Percentiles rank a stretch among this genome's conserved stretches.
Conservation (phyloP, 2,113 vertebrate genomes). For the Tupaia tana region DNA sequence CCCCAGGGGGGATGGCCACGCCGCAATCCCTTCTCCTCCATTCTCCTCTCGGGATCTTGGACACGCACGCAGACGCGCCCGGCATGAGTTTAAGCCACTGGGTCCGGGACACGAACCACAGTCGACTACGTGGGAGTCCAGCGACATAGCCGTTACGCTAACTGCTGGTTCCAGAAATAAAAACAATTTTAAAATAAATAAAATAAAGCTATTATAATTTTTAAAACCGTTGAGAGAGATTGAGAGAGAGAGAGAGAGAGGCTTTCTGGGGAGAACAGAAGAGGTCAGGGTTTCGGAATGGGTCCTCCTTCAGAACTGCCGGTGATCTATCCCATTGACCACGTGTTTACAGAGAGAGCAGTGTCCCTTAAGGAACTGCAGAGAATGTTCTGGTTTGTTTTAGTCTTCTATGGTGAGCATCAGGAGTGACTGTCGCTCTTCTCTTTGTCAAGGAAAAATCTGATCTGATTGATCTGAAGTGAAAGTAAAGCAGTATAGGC, state of each 20-base stretch:
- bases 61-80: no score
- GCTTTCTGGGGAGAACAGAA: neutral
- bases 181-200: no score
- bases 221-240: no score
- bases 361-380: slow-evolving; percentile 8
- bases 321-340: neutral
- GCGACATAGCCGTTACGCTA: no score
- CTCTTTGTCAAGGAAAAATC: slow-evolving; percentile 46
- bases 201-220: no score
- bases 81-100: no score
- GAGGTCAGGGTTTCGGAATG: neutral
- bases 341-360: neutral
- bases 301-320: neutral
- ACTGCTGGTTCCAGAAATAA: no score
- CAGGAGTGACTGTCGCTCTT: neutral
- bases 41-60: no score
- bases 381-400: slow-evolving; percentile 43
- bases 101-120: no score
- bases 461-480: neutral
- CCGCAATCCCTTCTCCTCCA: no score
- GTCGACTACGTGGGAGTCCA: no score
- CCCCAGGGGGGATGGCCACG: no score
- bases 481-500: neutral
- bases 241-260: neutral
- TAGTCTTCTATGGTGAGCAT: neutral